These are phyloP conservation scores for Idaea biselata DNA, from an alignment of 2,888 invertebrate species.

Conservation along the genomic window DNA sequence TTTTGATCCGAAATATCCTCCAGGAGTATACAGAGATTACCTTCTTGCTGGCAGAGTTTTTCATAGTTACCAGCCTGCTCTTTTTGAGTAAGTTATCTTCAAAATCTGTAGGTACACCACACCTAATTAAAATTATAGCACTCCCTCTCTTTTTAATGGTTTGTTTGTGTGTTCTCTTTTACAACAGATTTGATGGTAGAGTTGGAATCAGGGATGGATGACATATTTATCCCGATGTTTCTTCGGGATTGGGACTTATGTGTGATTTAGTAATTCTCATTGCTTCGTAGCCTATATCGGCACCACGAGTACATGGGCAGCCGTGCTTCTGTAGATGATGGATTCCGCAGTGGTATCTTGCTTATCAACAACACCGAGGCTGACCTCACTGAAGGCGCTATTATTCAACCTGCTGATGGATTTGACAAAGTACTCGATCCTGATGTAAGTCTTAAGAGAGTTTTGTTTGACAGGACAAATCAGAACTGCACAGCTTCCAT, in stretches of 20 bases:
- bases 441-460: conserved; percentile 41
- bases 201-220: neutral
- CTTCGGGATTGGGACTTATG: no score
- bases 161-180: neutral
- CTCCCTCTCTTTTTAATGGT: no score
- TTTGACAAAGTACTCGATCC: conserved; percentile 43
- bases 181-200: neutral
- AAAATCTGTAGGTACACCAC: neutral
- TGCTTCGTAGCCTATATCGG: conserved; percentile 36
- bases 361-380: conserved; percentile 44
- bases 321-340: conserved; percentile 37
- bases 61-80: conserved; percentile 43
- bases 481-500: no score
- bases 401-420: conserved; percentile 41
- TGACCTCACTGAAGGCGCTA: conserved; percentile 43
- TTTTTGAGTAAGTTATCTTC: conserved; percentile 36
- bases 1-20: conserved; percentile 80
- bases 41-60: conserved; percentile 82
- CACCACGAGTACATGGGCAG: conserved; percentile 37
- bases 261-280: neutral
- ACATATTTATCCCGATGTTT: no score
- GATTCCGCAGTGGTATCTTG: conserved; percentile 39
- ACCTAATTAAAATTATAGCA: no score
- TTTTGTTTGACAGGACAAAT: no score
- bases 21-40: conserved; percentile 82